Conservation (phyloP, 2,113 vertebrate species). For the Noctilio leporinus region DNA sequence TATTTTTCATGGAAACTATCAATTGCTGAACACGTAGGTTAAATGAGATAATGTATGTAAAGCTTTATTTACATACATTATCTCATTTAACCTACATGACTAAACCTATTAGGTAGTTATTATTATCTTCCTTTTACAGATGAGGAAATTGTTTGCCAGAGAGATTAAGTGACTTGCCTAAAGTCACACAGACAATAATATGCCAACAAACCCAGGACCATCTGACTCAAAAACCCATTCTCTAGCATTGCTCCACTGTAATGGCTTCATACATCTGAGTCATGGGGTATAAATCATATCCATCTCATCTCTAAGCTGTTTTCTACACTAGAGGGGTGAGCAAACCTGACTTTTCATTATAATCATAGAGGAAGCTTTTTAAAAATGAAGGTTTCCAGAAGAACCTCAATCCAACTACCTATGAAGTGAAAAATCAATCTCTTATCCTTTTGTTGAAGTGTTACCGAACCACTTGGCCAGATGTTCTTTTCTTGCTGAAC, state of each 20-base stretch:
- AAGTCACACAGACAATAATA: conserved; percentile 34
- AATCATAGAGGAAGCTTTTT: not conserved
- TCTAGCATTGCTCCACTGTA: not conserved
- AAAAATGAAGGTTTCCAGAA: not conserved
- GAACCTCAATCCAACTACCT: not conserved
- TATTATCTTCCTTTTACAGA: conserved; percentile 45
- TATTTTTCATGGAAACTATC: conserved; percentile 54
- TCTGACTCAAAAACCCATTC: not conserved
- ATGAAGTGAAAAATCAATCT: not conserved
- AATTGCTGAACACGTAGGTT: conserved; percentile 38
- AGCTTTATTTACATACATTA: conserved; percentile 40
- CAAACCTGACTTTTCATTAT: not conserved
- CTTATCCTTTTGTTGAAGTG: not conserved
- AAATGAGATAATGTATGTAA: too few species aligned
- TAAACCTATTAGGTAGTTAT: conserved; percentile 8
- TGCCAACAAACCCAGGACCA: not conserved
- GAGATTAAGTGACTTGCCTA: conserved; percentile 18
- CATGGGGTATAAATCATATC: not conserved
- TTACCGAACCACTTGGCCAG: not conserved
- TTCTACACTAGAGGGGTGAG: not conserved
- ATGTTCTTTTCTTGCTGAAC: not conserved
- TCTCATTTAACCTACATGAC: conserved; percentile 38
- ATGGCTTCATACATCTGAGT: not conserved
- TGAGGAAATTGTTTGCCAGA: conserved; percentile 36
- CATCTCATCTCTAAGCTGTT: not conserved